phyloP scores from a whole-genome alignment of 2,113 vertebrate species.

The Ophthalmolycus amberensis region DNA sequence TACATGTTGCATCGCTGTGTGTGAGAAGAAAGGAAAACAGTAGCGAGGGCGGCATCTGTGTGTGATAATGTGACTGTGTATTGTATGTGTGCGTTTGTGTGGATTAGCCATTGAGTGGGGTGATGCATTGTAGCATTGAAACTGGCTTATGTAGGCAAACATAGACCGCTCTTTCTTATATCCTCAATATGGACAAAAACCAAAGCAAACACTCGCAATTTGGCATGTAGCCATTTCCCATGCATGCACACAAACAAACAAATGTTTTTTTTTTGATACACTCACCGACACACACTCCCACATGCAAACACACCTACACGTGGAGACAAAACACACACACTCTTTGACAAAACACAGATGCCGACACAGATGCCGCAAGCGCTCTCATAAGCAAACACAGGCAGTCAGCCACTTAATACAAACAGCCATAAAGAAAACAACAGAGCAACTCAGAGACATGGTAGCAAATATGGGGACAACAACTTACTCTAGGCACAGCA shows the following conservation, averaged over 20 bases:
- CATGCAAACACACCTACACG: conserved; percentile 54
- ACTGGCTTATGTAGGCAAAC: conserved; percentile 54
- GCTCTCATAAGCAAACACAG: conserved; percentile 71
- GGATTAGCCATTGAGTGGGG: conserved; percentile 57
- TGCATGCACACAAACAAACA: conserved; percentile 49
- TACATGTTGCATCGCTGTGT: conserved; percentile 50
- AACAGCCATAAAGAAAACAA: conserved; percentile 71
- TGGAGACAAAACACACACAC: conserved; percentile 28
- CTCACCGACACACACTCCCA: conserved; percentile 53
- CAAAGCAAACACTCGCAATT: conserved; percentile 46
- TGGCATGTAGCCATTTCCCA: conserved; percentile 57
- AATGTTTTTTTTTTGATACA: conserved; percentile 46
- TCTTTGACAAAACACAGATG: conserved; percentile 78
- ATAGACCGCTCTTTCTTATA: conserved; percentile 44
- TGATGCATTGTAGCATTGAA: conserved; percentile 58
- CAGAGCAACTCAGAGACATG: conserved; percentile 49
- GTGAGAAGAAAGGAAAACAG: conserved; percentile 24
- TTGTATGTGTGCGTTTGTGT: conserved; percentile 27
- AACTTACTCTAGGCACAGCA: conserved; percentile 8
- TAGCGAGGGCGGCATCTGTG: conserved; percentile 24
- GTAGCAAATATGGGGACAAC: conserved; percentile 52
- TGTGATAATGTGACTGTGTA: conserved; percentile 9
- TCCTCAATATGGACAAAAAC: conserved; percentile 44
- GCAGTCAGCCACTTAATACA: conserved; percentile 74
- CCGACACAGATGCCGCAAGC: conserved; percentile 72